Evolutionary conservation across 2,888 invertebrate species (phyloP).

Genomic region (Leucoptera coffeella): DNA sequence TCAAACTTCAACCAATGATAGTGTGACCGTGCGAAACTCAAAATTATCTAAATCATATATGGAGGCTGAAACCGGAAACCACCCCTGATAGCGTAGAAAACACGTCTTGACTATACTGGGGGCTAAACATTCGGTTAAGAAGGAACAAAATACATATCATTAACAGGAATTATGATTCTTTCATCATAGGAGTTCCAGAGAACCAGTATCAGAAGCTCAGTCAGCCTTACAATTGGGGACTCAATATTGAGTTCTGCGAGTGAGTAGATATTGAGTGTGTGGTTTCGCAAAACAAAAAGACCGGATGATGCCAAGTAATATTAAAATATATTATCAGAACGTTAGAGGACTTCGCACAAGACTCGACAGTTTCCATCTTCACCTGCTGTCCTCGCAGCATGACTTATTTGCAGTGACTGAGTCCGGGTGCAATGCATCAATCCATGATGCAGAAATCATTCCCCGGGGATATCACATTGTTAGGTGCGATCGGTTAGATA

Average conservation of each 20-base stretch:
- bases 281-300: conserved; percentile 9
- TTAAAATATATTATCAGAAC: too few relatives aligned
- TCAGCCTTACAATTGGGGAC: conserved; percentile 7
- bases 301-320: background rate
- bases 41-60: too few relatives aligned
- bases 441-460: too few relatives aligned
- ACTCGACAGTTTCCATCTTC: conserved; percentile 4
- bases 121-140: conserved; percentile 2
- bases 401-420: conserved; percentile 9
- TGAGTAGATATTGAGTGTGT: too few relatives aligned
- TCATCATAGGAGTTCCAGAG: conserved; percentile 9
- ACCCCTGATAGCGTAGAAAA: conserved; percentile 2
- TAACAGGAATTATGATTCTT: conserved; percentile 10
- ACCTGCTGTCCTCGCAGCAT: conserved; percentile 3
- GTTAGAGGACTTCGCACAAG: conserved; percentile 1
- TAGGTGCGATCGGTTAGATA: too few relatives aligned
- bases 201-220: conserved; percentile 7
- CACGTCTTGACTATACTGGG: conserved; percentile 3
- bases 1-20: too few relatives aligned
- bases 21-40: too few relatives aligned
- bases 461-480: too few relatives aligned
- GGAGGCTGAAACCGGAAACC: conserved; percentile 5
- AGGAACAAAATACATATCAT: conserved; percentile 9
- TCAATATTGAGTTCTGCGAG: conserved; percentile 9
- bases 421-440: conserved; percentile 7